Base-by-base conservation (phyloP, 2,888 invertebrate genomes). In the Netelia inedita region DNA sequence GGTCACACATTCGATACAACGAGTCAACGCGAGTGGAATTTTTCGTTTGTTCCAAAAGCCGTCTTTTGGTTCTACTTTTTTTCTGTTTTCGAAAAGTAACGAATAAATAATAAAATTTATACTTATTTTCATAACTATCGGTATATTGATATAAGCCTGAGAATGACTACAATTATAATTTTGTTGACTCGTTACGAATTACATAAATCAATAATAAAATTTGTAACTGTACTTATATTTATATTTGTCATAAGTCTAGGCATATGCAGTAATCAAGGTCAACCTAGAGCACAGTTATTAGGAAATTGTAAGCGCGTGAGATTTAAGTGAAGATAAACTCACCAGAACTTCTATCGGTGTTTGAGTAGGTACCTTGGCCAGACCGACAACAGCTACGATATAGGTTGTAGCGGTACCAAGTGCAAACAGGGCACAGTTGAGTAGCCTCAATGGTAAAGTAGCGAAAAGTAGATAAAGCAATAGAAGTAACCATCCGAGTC, bases 391-490 rank as follows among this genome's bases (percentile, higher is more conserved):
- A 21, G 95, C 94, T 41, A 95, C 94, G 85, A 96, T 93, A 90
- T 96, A 96, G n/a, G 95, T 94, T 41, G 95, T 94, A 87, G 95
- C 95, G 14, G 96, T 96, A 79, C 95, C 95, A 21, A 95, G 89
- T 66, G 96, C 96, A 83, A 96, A 94, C 68, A 95, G 94, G 57
- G 95, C 94, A 89, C 96, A 96, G 85, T 95, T 95, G 61, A 96
- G 94, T 57, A 97, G 93, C 76, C 96, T 94, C 81, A 97, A 94
- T 0, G 97, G 97, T 88, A 97, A 93, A 16, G 97, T 96, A 78
- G 97, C 96, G 93, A 96, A 97, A 69, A 96, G 95, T 69, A 97
- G 94, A 92, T 97, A 97, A 89, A 96, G 96, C 89, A 97, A 93
- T 69, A 97, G 94, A 83, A 97, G 94, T 35, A 96, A 95, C 97